Conservation (phyloP, 1,140 invertebrate species). For the Bombus cullumanus region DNA sequence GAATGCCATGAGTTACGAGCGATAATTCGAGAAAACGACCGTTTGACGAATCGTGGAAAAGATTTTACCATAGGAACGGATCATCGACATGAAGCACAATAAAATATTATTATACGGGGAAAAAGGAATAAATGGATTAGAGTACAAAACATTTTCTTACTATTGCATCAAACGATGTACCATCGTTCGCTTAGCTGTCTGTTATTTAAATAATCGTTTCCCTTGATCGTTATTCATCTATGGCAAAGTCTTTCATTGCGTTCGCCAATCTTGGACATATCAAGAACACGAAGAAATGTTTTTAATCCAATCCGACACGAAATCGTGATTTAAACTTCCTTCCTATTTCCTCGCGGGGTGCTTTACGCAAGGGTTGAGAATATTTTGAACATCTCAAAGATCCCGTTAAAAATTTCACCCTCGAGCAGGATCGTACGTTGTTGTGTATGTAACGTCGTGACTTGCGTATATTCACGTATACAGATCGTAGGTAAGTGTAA, state of each 20-base stretch:
- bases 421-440: slow-evolving; percentile 26
- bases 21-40: slow-evolving; percentile 13
- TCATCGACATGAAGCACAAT: slow-evolving; percentile 25
- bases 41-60: slow-evolving; percentile 38
- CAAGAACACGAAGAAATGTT: slow-evolving; percentile 56
- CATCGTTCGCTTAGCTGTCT: background rate
- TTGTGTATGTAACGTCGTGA: slow-evolving; percentile 58
- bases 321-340: slow-evolving; percentile 12
- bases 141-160: slow-evolving; percentile 24
- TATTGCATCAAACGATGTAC: background rate
- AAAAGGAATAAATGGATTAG: slow-evolving; percentile 12
- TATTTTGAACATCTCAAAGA: slow-evolving; percentile 39
- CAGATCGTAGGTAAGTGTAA: slow-evolving; percentile 77
- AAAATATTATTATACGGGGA: slow-evolving; percentile 5
- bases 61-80: slow-evolving; percentile 32
- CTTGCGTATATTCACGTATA: slow-evolving; percentile 70
- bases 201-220: background rate
- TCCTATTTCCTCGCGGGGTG: slow-evolving; percentile 6
- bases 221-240: background rate
- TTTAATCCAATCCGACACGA: slow-evolving; percentile 11
- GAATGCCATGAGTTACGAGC: background rate
- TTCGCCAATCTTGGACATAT: slow-evolving; percentile 77
- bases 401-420: background rate
- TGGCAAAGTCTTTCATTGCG: slow-evolving; percentile 39
- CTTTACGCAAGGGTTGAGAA: slow-evolving; percentile 7